Evolutionary conservation across 2,888 invertebrate genomes (phyloP), one percentile per base, ranked within the genome.

Genomic region (Alcis repandata): DNA sequence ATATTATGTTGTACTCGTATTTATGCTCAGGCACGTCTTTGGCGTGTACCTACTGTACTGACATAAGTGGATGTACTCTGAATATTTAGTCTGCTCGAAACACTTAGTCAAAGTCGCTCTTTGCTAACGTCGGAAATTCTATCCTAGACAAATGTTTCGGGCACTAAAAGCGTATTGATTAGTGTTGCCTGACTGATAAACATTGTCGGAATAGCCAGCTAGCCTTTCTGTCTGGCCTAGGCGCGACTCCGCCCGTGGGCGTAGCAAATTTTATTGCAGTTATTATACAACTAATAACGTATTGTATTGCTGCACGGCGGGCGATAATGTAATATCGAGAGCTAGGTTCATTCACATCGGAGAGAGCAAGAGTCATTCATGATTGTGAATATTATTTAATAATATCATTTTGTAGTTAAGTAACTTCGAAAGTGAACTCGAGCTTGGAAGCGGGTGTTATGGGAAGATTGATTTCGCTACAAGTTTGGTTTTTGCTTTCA

Each of bases 131-230:
- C 70, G 60, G 75, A 79, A 79, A 83, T 75, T 72, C 72, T 59
- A 80, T 78, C 72, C 79, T 75, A 70, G 68, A 67, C 71, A 75
- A 84, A 79, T 78, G 72, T 80, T 79, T 75, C 68, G 69, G 70
- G 71, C 67, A 63, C 80, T 85, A 78, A 87, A 83, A 86, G 84
- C 79, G 67, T 89, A 89, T 90, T 82, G 88, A 90, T 90, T 86
- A 80, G 79, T 78, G 71, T 81, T 75, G 83, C 79, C 82, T 82
- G 80, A 77, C 81, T 75, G 74, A 78, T 76, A 78, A 79, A 79
- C 80, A 77, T 86, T 78, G 81, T 73, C 58, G 73, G 73, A 73
- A 72, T 70, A 60, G 68, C 63, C 66, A 75, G 73, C 67, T 68
- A 68, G 74, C 64, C 77, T 76, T 76, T 73, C 75, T 70, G 80